These are phyloP conservation scores for Cotesia chilonis DNA, from an alignment of 1,140 invertebrate genomes.

Conservation along the genomic window DNA sequence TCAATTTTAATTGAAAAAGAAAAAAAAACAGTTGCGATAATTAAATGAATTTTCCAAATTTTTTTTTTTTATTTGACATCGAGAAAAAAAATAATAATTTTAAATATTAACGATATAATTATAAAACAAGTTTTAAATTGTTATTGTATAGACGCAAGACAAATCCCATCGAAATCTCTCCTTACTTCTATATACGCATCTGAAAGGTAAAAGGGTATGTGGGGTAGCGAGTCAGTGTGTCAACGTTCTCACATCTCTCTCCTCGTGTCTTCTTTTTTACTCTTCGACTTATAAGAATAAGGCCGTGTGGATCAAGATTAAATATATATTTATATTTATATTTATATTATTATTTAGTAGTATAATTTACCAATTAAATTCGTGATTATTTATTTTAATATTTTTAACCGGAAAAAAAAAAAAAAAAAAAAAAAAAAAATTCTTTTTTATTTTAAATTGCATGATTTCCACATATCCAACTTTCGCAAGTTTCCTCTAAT, in stretches of 20 bases:
- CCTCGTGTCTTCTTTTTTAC: conserved; percentile 43
- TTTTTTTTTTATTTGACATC: too few species aligned
- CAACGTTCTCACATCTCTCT: conserved; percentile 62
- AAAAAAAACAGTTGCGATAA: too few species aligned
- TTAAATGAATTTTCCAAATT: too few species aligned
- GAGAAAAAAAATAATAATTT: too few species aligned
- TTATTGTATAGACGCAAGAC: not conserved
- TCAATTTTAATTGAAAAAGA: too few species aligned
- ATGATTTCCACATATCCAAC: conserved; percentile 21
- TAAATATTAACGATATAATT: too few species aligned
- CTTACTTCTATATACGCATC: conserved; percentile 37
- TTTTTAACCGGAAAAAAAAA: too few species aligned
- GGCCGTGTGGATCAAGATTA: conserved; percentile 49
- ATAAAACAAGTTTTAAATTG: too few species aligned
- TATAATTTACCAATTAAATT: too few species aligned
- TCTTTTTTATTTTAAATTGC: not conserved
- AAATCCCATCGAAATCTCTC: conserved; percentile 24
- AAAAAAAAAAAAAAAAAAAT: too few species aligned
- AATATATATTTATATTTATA: not conserved
- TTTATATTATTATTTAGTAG: too few species aligned
- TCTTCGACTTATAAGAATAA: conserved; percentile 52
- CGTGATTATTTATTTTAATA: too few species aligned
- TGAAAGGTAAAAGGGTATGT: conserved; percentile 61
- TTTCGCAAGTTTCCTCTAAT: conserved; percentile 26
- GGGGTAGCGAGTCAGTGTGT: conserved; percentile 67